Percentiles rank a stretch among this genome's conserved stretches.
These are phyloP conservation scores for Streptopelia turtur DNA, from an alignment of 2,797 vertebrate species.

Conservation along the genomic window DNA sequence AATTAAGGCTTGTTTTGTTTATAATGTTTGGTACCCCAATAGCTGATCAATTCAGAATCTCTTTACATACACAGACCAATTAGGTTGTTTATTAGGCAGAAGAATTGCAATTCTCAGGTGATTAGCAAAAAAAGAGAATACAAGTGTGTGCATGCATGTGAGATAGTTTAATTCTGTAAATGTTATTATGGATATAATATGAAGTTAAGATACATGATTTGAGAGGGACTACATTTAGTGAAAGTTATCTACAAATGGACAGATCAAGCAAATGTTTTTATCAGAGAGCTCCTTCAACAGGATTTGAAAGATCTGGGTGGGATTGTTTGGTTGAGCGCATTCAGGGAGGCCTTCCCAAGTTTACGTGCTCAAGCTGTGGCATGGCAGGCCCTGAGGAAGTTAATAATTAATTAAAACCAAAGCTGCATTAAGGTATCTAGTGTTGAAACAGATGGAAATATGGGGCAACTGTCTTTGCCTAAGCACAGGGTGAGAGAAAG, in stretches of 20 bases:
- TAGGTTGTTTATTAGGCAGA: not conserved
- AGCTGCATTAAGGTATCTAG: not conserved
- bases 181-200: not conserved
- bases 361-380: not conserved
- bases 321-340: not conserved
- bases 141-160: accelerated
- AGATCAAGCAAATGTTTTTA: not conserved
- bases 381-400: not conserved
- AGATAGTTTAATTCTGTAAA: not conserved
- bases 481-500: not conserved
- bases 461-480: not conserved
- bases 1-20: not conserved
- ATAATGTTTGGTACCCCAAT: not conserved
- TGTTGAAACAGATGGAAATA: not conserved
- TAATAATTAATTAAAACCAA: not conserved
- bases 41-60: not conserved
- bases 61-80: not conserved
- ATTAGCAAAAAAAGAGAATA: not conserved
- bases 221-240: not conserved
- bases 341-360: not conserved
- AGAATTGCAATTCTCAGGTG: not conserved
- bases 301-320: not conserved
- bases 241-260: not conserved
- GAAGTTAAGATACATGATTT: not conserved
- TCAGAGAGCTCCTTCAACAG: not conserved